Percentiles rank a stretch among this genome's conserved stretches.
phyloP scores from a whole-genome alignment of 2,113 vertebrate genomes.

The Ancistrus triradiatus region DNA sequence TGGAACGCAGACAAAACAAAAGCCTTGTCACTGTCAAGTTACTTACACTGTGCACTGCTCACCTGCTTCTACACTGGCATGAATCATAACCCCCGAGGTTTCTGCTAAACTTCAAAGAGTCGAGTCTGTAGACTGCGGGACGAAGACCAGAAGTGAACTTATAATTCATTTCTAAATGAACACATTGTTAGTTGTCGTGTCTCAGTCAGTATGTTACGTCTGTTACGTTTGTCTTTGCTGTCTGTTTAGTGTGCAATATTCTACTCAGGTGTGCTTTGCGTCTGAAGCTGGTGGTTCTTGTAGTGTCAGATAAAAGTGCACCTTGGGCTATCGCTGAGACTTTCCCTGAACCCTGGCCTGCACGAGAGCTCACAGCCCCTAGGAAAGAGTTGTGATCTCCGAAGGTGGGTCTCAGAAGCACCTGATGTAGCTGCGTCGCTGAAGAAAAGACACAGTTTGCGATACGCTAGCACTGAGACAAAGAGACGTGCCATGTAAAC shows the following conservation, averaged over 20 bases:
- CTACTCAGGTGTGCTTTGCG: slow-evolving; percentile 21
- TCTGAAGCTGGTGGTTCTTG: slow-evolving; percentile 38
- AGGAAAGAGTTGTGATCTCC: slow-evolving; percentile 24
- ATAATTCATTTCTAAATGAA: neutral
- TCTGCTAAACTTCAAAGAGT: neutral
- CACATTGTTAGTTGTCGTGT: neutral
- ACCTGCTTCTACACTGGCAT: neutral
- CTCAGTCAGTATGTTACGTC: neutral
- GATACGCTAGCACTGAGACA: slow-evolving; percentile 20
- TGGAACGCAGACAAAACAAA: neutral
- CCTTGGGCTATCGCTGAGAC: slow-evolving; percentile 30
- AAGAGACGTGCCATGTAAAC: slow-evolving; percentile 38
- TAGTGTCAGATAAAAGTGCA: slow-evolving; percentile 19
- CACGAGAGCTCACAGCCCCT: slow-evolving; percentile 24
- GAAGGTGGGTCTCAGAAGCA: slow-evolving; percentile 42
- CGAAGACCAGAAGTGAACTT: neutral
- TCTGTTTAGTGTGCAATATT: slow-evolving; percentile 2
- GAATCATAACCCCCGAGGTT: neutral
- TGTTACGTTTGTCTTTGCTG: neutral
- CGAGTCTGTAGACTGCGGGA: neutral
- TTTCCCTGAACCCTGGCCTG: slow-evolving; percentile 41
- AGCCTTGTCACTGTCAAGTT: neutral
- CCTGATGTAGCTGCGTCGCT: slow-evolving; percentile 42
- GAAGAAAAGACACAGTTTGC: slow-evolving; percentile 38
- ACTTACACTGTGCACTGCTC: neutral